These are phyloP conservation scores for Serilophus lunatus DNA, from an alignment of 2,113 vertebrate genomes.

Conservation along the genomic window DNA sequence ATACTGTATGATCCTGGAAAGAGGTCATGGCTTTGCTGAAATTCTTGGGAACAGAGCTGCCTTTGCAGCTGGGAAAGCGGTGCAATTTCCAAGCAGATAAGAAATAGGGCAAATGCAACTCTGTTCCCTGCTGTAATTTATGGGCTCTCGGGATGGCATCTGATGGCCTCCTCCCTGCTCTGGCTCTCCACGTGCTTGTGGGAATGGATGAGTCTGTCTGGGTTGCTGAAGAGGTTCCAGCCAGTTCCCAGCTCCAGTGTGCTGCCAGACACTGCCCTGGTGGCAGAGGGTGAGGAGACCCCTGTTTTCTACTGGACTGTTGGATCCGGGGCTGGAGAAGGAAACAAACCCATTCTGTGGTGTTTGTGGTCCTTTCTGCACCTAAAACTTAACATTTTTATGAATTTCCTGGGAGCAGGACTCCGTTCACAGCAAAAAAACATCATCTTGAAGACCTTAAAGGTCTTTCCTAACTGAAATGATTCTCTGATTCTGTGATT, in stretches of 20 bases:
- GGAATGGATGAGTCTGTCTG: neutral
- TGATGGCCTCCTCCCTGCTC: neutral
- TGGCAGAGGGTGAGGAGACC: neutral
- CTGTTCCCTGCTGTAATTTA: neutral
- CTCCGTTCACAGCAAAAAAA: neutral
- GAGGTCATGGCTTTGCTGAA: slow-evolving; percentile 31
- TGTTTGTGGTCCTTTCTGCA: neutral
- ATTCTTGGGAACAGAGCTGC: slow-evolving; percentile 39
- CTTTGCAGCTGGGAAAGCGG: slow-evolving; percentile 42
- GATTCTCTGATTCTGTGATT: neutral
- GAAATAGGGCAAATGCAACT: slow-evolving; percentile 10
- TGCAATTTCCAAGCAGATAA: slow-evolving; percentile 7
- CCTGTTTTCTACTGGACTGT: neutral
- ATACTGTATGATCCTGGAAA: slow-evolving; percentile 42
- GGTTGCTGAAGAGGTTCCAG: neutral
- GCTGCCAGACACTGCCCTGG: accelerated
- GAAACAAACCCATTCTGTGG: neutral
- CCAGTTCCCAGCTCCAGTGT: accelerated
- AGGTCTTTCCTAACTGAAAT: neutral
- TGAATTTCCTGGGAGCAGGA: neutral
- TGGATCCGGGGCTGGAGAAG: neutral
- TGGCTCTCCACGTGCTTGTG: neutral
- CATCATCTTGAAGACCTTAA: neutral
- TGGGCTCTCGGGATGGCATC: neutral
- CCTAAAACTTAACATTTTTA: neutral